Base-by-base conservation (phyloP, 2,888 invertebrate genomes). In the Callosobruchus maculatus region DNA sequence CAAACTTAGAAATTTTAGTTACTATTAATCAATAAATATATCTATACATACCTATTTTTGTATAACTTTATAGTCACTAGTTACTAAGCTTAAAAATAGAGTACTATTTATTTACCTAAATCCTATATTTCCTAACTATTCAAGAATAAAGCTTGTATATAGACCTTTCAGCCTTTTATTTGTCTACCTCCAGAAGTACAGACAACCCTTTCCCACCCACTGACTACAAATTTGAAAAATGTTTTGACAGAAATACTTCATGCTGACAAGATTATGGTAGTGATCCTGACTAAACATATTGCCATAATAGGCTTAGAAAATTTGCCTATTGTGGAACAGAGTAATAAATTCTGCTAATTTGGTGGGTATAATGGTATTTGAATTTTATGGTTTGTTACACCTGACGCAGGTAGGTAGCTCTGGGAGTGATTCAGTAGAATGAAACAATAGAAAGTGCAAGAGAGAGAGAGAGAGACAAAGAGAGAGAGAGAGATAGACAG, bases 181-280 rank as follows among this genome's bases (percentile, higher is more conserved):
- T 49, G 13, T 18, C 5, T 49, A 49, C 49, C 49, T 49, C 4
- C 13, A 49, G 18, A 49, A 49, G 49, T 49, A 13, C 13, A 5
- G 1, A 18, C 70, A 75, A 74, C 75, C 76, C 75, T 75, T 77
- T 73, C 20, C 71, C 71, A 20, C 21, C 71, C 26, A 31, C 75
- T 75, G 76, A 72, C 67, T 70, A 30, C 72, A 75, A 78, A 78
- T 77, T 78, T 78, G 74, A 76, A 75, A 78, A 81, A 81, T 82
- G 80, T 82, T 82, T 79, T 80, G 82, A 82, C 82, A 81, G 73
- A 69, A 74, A 67, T 76, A 77, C 73, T 77, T 71, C 69, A 74
- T 21, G 31, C 31, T 68, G 78, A 77, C 74, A 73, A 74, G 77
- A 77, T 80, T 80, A 79, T 79, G 79, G 78, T 73, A 74, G 76